Base-by-base conservation (phyloP, 1,140 invertebrate genomes). In the Plectus sambesii region DNA sequence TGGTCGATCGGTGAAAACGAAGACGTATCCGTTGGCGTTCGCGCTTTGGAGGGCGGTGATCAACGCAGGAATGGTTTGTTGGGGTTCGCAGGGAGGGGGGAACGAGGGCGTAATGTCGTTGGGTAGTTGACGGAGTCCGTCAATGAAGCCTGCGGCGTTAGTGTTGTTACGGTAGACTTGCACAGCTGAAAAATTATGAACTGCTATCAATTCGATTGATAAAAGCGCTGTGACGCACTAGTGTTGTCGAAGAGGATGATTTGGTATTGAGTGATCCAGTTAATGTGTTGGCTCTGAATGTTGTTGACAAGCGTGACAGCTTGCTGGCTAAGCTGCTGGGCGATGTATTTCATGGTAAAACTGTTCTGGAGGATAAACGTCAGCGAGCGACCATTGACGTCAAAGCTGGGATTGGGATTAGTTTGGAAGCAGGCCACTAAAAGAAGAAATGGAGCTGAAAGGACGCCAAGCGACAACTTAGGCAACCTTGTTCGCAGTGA, bases 211-310 rank as follows among this genome's bases (percentile, higher is more conserved):
- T n/a, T n/a, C n/a, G n/a, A n/a, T n/a, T n/a, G n/a, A n/a, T n/a
- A n/a, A n/a, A n/a, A n/a, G n/a, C n/a, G n/a, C n/a, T n/a, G n/a
- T n/a, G n/a, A n/a, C n/a, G n/a, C n/a, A n/a, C n/a, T n/a, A n/a
- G 41, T 52, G 51, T 40, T 29, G 35, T 55, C 48, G 53, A 55
- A 55, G 15, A 25, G 27, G n/a, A 55, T 19, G 4, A 55, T 37
- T 17, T 54, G 50, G 37, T 55, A 55, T 35, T 55, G 41, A 4
- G 27, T 22, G 12, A 55, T 47, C 53, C 53, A 55, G n/a, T 47
- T 38, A 8, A 51, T 49, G 15, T 55, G 53, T 25, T 53, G 53
- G 20, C 48, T 39, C 8, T 36, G 4, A 27, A 55, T 46, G 17
- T 52, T 51, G 23, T 55, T 30, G 24, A 55, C 29, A 5, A 55